A percentile compares a stretch with the other conserved stretches of the same genome.
phyloP scores from a whole-genome alignment of 2,888 invertebrate genomes.

The Teleogryllus oceanicus region DNA sequence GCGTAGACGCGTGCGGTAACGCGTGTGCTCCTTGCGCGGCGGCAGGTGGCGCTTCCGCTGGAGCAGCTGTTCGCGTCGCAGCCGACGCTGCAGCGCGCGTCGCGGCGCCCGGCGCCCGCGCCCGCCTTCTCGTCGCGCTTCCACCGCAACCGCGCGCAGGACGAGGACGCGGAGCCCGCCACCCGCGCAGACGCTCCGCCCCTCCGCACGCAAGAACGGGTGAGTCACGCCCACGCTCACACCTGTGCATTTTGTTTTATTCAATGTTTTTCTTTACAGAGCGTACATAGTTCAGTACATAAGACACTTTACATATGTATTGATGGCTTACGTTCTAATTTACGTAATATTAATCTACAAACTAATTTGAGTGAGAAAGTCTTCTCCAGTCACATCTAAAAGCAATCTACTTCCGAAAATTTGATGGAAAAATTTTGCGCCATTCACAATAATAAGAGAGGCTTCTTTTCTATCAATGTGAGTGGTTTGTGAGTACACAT shows the following conservation, averaged over 20 bases:
- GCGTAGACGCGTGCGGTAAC: no score
- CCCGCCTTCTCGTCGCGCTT: constrained; percentile 21
- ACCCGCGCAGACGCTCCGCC: constrained; percentile 22
- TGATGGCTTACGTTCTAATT: background rate
- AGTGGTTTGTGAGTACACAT: no score
- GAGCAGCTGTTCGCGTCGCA: constrained; percentile 55
- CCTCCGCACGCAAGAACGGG: constrained; percentile 38
- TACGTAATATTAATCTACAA: background rate
- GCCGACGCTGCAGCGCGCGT: constrained; percentile 36
- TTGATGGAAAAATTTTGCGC: no score
- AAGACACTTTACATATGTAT: background rate
- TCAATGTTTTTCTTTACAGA: background rate
- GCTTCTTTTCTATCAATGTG: no score
- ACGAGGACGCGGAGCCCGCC: constrained; percentile 40
- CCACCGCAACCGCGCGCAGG: constrained; percentile 42
- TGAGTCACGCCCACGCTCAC: background rate
- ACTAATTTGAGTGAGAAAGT: no score
- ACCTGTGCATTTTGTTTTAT: background rate
- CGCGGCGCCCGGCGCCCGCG: constrained; percentile 3
- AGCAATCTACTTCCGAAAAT: no score
- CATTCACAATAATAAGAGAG: no score
- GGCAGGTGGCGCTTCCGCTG: constrained; percentile 46
- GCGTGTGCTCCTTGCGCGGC: constrained; percentile 23
- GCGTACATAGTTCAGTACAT: background rate
- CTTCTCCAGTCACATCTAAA: no score